Base-by-base conservation (phyloP, 2,113 vertebrate genomes). In the Spheniscus mendiculus region DNA sequence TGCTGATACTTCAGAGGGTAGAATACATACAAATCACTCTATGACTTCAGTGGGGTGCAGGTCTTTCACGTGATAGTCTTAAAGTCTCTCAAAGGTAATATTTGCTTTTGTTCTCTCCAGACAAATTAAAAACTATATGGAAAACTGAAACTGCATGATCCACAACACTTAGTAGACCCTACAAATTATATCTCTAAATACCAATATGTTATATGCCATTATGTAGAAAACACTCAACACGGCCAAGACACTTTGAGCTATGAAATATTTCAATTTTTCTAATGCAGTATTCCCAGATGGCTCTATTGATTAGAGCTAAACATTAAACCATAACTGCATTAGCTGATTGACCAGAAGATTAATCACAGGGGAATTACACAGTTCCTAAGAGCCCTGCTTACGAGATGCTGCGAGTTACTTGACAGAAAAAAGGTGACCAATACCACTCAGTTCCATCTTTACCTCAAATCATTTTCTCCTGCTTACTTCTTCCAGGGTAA, bases 321-420 rank as follows among this genome's bases (percentile, higher is more conserved):
- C 45, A 71, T 84, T 67, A 87, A 83, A 74, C 55, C 30, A 8
- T 63, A 87, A 85, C 29, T 90, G 47, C 82, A 89, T 95, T 95
- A 96, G 78, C 66, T 88, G 62, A 90, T 30, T 97, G 82, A 84
- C 53, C 55, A 87, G 36, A 80, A 92, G 61, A 81, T 83, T 74
- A 71, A 91, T 45, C 16, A 36, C 49, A 86, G 62, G 36, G 34
- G 55, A 95, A 88, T 88, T 67, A 63, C n/a, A 40, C 32, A 72
- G 53, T 29, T 92, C 53, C 42, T 21, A 71, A 85, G 52, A 78
- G 34, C 42, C n/a, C 32, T 59, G 17, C 23, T 90, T 89, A 44
- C 23, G 87, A 94, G 21, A 87, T 44, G 26, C 40, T 71, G 36
- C 56, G 36, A 71, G 69, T 76, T 63, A 79, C 40, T 45, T 82